phyloP scores from a whole-genome alignment of 2,113 vertebrate genomes.

The Colinus virginianus region DNA sequence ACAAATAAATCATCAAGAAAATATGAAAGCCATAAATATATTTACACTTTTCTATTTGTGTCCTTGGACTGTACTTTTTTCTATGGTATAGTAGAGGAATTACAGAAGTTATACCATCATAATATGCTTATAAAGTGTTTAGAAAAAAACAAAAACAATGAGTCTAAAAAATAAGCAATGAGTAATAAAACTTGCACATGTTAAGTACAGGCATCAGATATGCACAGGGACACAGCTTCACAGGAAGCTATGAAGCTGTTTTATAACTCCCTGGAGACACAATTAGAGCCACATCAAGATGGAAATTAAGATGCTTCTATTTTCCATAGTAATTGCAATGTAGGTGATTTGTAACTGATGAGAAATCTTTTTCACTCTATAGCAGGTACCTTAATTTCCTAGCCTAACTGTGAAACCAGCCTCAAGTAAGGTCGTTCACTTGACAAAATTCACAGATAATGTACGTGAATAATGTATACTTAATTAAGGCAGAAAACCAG shows the following conservation, averaged over 20 bases:
- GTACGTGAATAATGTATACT: not conserved
- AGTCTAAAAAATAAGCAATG: not conserved
- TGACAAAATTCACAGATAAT: not conserved
- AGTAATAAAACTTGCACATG: not conserved
- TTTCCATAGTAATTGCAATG: conserved; percentile 8
- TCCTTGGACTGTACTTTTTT: not conserved
- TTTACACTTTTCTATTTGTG: not conserved
- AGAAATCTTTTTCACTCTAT: not conserved
- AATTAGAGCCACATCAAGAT: conserved; percentile 1
- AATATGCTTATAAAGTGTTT: not conserved
- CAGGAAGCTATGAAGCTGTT: not conserved
- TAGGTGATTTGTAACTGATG: conserved; percentile 2
- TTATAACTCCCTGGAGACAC: conserved; percentile 19
- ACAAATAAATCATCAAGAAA: not conserved
- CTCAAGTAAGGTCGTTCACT: not conserved
- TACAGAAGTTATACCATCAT: not conserved
- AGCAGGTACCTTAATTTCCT: not conserved
- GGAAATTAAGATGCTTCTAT: conserved; percentile 16
- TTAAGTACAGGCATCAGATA: not conserved
- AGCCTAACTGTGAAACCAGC: not conserved
- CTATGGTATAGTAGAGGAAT: not conserved
- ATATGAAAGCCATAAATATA: not conserved
- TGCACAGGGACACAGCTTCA: not conserved
- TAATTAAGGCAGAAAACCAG: conserved; percentile 21
- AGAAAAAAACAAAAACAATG: not conserved